phyloP scores from a whole-genome alignment of 2,888 invertebrate genomes.

The Cepaea hortensis region DNA sequence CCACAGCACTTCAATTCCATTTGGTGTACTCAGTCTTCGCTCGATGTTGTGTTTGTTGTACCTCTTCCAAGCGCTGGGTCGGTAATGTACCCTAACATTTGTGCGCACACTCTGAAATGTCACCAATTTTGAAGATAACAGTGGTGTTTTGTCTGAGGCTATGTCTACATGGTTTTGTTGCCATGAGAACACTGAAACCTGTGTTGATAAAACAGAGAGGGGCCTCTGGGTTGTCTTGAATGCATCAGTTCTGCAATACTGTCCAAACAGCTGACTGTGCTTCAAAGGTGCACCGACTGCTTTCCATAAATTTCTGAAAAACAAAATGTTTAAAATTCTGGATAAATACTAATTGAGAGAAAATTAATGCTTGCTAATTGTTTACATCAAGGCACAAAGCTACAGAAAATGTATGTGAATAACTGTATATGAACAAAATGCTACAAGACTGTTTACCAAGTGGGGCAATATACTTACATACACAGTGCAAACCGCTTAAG shows the following conservation, averaged over 20 bases:
- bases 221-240: not conserved
- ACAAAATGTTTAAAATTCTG: not conserved
- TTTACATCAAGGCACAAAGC: too few species aligned
- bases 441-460: too few species aligned
- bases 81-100: conserved; percentile 51
- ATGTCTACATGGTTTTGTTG: not conserved
- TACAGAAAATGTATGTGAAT: too few species aligned
- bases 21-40: conserved; percentile 54
- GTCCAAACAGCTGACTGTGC: not conserved
- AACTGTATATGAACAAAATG: too few species aligned
- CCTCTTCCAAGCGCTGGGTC: conserved; percentile 62
- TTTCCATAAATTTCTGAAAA: conserved; percentile 30
- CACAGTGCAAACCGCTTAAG: too few species aligned
- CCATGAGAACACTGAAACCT: not conserved
- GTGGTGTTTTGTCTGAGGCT: not conserved
- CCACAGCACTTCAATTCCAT: conserved; percentile 62
- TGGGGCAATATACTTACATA: too few species aligned
- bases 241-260: not conserved
- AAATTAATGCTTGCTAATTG: too few species aligned
- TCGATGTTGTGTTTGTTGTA: conserved; percentile 67
- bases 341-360: too few species aligned
- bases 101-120: conserved; percentile 36
- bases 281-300: not conserved
- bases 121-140: not conserved
- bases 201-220: conserved; percentile 1